Conservation (phyloP, 2,888 invertebrate species). For the Girardia tigrina region DNA sequence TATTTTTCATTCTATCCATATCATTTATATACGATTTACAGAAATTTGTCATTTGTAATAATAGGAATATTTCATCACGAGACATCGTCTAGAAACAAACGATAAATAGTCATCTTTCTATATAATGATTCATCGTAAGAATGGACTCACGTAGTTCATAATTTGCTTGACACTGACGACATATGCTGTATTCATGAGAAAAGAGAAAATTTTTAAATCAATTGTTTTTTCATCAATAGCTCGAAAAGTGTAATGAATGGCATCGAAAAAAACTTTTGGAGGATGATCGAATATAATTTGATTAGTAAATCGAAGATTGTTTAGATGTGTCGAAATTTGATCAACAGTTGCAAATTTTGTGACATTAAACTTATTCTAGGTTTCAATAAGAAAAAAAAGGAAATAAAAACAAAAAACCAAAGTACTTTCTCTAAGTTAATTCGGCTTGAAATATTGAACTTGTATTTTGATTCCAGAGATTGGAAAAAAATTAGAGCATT, state of each 20-base stretch:
- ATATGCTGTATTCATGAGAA: neutral
- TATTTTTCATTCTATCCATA: neutral
- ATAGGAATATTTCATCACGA: neutral
- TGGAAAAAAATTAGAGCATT: neutral
- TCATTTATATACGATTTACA: neutral
- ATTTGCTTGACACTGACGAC: neutral
- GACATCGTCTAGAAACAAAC: neutral
- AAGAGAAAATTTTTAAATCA: neutral
- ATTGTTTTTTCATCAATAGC: neutral
- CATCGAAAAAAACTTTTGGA: neutral
- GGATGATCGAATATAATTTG: neutral
- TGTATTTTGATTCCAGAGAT: neutral
- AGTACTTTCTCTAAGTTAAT: constrained; percentile 8
- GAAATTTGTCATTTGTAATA: constrained; percentile 3
- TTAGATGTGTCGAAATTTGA: neutral
- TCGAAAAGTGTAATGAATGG: neutral
- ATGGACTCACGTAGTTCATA: neutral
- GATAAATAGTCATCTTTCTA: neutral
- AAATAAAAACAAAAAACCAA: neutral
- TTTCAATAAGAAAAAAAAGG: neutral
- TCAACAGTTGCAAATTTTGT: neutral
- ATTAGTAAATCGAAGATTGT: neutral
- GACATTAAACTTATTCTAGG: neutral
- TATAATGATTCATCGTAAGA: neutral
- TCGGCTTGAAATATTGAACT: neutral